A percentile compares a stretch with the other conserved stretches of the same genome.
Conservation (phyloP, 2,888 invertebrate species). For the Carpatolechia fugitivella region DNA sequence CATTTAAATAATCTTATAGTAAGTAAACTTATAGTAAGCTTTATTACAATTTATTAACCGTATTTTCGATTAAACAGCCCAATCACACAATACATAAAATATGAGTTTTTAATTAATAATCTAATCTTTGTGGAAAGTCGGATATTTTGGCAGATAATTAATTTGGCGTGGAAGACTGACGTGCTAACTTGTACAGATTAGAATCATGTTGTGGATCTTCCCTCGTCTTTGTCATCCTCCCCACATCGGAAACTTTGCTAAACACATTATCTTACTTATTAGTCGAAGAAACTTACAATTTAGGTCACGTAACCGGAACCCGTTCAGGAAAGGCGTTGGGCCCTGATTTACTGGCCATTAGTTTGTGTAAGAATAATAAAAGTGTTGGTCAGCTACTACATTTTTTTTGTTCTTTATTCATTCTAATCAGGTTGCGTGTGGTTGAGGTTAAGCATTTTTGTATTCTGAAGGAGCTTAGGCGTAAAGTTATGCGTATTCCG, state of each 20-base stretch:
- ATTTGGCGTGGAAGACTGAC: constrained; percentile 6
- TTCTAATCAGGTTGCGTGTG: constrained; percentile 1
- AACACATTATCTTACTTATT: constrained; percentile 38
- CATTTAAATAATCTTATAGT: no score
- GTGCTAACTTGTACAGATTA: constrained; percentile 36
- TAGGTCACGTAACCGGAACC: constrained; percentile 23
- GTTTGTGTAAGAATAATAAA: constrained; percentile 9
- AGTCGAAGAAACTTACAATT: constrained; percentile 24
- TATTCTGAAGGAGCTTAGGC: background rate
- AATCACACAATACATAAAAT: background rate
- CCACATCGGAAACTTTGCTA: constrained; percentile 30
- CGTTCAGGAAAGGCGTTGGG: constrained; percentile 19
- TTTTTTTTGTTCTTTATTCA: background rate
- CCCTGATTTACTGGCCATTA: constrained; percentile 19
- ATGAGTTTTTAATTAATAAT: background rate
- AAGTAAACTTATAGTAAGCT: background rate
- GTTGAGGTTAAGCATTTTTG: background rate
- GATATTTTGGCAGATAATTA: background rate
- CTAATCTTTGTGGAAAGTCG: background rate
- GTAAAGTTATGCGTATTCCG: background rate
- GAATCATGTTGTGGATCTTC: constrained; percentile 30
- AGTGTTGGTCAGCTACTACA: background rate
- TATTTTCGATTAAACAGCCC: background rate
- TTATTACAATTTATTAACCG: no score
- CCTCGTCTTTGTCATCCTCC: constrained; percentile 31